Evolutionary conservation across 2,797 vertebrate species (phyloP), one percentile per base, ranked within the genome.

Genomic region (Parambassis ranga): DNA sequence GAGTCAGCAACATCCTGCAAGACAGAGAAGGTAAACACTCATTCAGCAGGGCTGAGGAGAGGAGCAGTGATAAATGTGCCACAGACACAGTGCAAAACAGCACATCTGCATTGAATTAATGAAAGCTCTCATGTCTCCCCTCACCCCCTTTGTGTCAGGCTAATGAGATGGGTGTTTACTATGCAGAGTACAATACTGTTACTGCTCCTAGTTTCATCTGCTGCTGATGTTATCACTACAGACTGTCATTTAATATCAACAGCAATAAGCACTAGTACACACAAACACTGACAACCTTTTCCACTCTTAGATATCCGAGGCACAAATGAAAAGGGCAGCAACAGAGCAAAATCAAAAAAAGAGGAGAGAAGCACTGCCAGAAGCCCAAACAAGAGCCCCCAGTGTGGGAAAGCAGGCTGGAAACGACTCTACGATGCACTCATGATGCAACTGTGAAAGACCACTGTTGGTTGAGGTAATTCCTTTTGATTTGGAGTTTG

Each of bases 101-200:
- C 27, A 51, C 65, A 73, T 59, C 43, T 53, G 71, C 69, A 65
- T 68, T 48, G 73, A 58, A 77, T 65, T 42, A 82, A 79, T 65
- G 57, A 71, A 53, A 65, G 71, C 82, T 48, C 64, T 73, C 46
- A 44, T 52, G 71, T 52, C 71, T 46, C 37, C 23, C 30, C 44
- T 65, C 36, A 11, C 58, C 39, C 32, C 61, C 61, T 80, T 89
- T 90, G 82, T 89, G 43, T 30, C 3, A 32, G 3, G 59, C 24
- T 91, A 91, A 92, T 91, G 87, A 92, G 82, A 92, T 91, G 91
- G 84, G 91, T 91, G 73, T 77, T 92, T 86, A 90, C 77, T 81
- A 84, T 87, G 72, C 88, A 72, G 73, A 19, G 44, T 65, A 61
- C 47, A 70, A 75, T 77, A 55, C 35, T 59, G 32, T 44, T 37